A percentile compares a stretch with the other conserved stretches of the same genome.
These are phyloP conservation scores for Macrotrachela quadricornifera DNA, from an alignment of 1,140 invertebrate species.

Conservation along the genomic window DNA sequence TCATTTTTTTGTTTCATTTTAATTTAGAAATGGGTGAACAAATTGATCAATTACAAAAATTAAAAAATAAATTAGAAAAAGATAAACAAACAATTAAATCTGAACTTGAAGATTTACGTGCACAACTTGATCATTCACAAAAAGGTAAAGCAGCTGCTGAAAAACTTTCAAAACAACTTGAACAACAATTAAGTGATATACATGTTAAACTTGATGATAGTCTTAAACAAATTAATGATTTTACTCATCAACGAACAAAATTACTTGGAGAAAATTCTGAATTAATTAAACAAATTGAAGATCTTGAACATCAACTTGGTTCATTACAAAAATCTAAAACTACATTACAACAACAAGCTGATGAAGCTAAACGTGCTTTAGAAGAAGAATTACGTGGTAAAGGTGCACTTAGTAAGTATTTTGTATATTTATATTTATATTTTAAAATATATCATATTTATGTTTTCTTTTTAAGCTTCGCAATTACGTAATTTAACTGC, in stretches of 20 bases:
- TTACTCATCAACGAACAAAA: background rate
- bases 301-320: slow-evolving; percentile 6
- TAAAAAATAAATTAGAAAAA: slow-evolving; percentile 53
- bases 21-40: slow-evolving; percentile 97
- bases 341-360: slow-evolving; percentile 7
- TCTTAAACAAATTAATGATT: background rate
- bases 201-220: slow-evolving; percentile 69
- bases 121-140: slow-evolving; percentile 57
- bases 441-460: too few relatives aligned
- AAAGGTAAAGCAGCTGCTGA: slow-evolving; percentile 83
- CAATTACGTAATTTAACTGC: slow-evolving; percentile 63
- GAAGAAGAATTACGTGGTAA: slow-evolving; percentile 21
- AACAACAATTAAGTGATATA: slow-evolving; percentile 76
- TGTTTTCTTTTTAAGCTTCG: slow-evolving; percentile 5
- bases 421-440: too few relatives aligned
- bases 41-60: slow-evolving; percentile 95
- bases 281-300: slow-evolving; percentile 5
- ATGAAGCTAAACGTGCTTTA: slow-evolving; percentile 15
- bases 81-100: slow-evolving; percentile 41
- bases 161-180: slow-evolving; percentile 82
- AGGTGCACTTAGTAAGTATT: background rate
- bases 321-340: slow-evolving; percentile 1
- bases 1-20: too few relatives aligned
- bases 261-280: slow-evolving; percentile 3
- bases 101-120: slow-evolving; percentile 77